A percentile compares a stretch with the other conserved stretches of the same genome.
Evolutionary conservation across 2,113 vertebrate genomes (phyloP).

Genomic region (Lamprologus sp.): DNA sequence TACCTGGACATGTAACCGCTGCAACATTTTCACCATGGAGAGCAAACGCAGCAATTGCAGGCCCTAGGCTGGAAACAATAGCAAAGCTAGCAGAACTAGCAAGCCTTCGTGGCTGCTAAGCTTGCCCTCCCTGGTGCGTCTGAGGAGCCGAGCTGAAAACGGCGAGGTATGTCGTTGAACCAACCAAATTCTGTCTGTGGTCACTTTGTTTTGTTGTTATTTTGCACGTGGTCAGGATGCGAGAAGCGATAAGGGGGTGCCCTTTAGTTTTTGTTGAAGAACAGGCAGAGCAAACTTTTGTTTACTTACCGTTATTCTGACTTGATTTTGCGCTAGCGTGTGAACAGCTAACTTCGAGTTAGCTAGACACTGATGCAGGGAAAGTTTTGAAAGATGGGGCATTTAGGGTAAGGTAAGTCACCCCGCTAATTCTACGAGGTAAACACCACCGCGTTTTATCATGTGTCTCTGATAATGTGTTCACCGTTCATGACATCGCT

Average conservation of each 20-base stretch:
- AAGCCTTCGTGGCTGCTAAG: conserved; percentile 24
- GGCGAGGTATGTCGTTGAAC: conserved; percentile 32
- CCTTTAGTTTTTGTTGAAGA: neutral
- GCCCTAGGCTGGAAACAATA: conserved; percentile 63
- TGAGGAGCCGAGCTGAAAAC: conserved; percentile 20
- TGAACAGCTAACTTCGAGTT: neutral
- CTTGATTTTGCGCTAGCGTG: neutral
- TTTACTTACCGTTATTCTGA: conserved; percentile 4
- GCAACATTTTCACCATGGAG: conserved; percentile 10
- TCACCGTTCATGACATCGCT: neutral
- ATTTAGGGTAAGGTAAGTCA: neutral
- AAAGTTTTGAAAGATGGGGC: neutral
- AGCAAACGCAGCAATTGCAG: conserved; percentile 57
- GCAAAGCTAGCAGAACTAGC: conserved; percentile 43
- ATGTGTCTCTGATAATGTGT: neutral
- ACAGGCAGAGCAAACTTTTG: conserved; percentile 23
- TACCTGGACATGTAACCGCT: neutral
- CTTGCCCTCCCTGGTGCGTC: neutral
- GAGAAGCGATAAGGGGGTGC: neutral
- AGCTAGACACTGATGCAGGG: neutral
- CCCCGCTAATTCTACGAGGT: neutral
- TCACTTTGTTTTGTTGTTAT: neutral
- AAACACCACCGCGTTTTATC: neutral
- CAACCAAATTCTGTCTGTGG: neutral
- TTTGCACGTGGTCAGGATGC: conserved; percentile 6